Evolutionary conservation across 2,113 vertebrate genomes (phyloP), one percentile per base, ranked within the genome.

Genomic region (Papio anubis): DNA sequence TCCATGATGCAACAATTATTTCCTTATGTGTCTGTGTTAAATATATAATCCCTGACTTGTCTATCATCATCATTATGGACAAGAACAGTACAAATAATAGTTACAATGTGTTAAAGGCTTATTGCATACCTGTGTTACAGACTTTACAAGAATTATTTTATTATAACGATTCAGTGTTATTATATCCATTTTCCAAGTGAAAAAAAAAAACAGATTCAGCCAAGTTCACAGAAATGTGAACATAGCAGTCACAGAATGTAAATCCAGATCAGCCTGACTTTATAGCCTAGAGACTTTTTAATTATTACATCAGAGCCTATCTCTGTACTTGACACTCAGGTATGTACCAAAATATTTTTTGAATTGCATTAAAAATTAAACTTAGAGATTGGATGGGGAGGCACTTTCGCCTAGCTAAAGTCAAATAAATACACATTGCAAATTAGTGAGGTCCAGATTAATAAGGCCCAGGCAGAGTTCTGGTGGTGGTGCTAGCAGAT

Each of bases 361-460:
- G 3, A 95, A 75, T 64, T 88, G 5, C 25, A 73, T 93, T 94
- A 96, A 94, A 92, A 92, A 73, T 95, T 82, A 97, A 85, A 75
- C 32, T 78, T 25, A 90, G 40, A 55, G 40, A 75, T 85, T 20
- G 78, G 43, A 30, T 57, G 5, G 61, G 17, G 66, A 17, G 61
- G 30, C 30, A 78, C 18, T 93, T 91, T 96, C 23, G 8, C 79
- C 57, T 94, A 91, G 66, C 64, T 40, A 27, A 61, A 96, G 6
- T 94, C 84, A 97, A 96, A 81, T 64, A 94, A 90, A 38, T 88
- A 82, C 32, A 76, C 43, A 87, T 32, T 79, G 27, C 48, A 91
- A 89, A 96, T 97, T 88, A 93, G 45, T 48, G 52, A 88, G 59
- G 72, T 86, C 78, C 85, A 89, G 82, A 97, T 88, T 96, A 97